phyloP scores from a whole-genome alignment of 2,113 vertebrate genomes.

The Sebastes fasciatus region DNA sequence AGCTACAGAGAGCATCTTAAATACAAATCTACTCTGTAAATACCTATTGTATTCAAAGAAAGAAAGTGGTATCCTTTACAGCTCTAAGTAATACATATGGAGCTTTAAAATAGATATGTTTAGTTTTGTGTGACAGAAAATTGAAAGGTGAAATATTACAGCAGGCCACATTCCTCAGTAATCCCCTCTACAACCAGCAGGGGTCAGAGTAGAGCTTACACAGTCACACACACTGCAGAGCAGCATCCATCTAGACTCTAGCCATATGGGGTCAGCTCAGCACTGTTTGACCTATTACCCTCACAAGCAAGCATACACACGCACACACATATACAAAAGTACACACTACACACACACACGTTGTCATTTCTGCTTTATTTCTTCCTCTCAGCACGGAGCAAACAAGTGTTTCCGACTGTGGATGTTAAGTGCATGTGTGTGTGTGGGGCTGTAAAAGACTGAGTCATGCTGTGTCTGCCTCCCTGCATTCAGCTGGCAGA shows the following conservation, averaged over 20 bases:
- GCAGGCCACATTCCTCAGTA: background rate
- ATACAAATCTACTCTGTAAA: background rate
- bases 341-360: constrained; percentile 8
- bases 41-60: background rate
- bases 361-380: constrained; percentile 6
- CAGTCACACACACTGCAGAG: constrained; percentile 15
- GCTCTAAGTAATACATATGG: no score
- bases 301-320: background rate
- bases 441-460: constrained; percentile 30
- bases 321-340: background rate
- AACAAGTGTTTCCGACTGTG: background rate
- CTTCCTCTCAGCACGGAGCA: constrained; percentile 3
- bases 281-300: background rate
- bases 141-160: background rate
- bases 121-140: background rate
- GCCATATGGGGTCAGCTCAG: background rate
- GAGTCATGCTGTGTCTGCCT: constrained; percentile 41
- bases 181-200: constrained; percentile 59
- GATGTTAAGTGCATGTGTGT: constrained; percentile 12
- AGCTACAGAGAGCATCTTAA: background rate
- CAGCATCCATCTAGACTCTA: background rate
- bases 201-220: constrained; percentile 29
- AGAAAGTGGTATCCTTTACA: background rate
- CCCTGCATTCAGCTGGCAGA: constrained; percentile 29
- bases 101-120: background rate